Conservation (phyloP, 2,888 invertebrate genomes). For the Octonoba sinensis region DNA sequence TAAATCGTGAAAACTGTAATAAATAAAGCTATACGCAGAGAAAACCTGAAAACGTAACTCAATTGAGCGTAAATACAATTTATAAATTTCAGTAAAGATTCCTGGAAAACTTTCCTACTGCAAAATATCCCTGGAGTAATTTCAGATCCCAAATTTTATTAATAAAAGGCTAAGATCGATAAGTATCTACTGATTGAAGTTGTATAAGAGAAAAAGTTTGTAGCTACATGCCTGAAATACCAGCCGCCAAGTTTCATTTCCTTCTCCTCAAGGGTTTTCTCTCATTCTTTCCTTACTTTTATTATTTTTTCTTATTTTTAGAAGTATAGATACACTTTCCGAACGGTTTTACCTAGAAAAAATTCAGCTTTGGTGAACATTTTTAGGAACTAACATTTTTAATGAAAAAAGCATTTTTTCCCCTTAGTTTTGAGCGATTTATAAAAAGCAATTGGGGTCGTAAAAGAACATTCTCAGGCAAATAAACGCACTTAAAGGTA, state of each 20-base stretch:
- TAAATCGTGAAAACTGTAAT: too few relatives aligned
- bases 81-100: slow-evolving; percentile 16
- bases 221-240: slow-evolving; percentile 36
- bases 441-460: too few relatives aligned
- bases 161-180: slow-evolving; percentile 41
- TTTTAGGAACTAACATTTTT: too few relatives aligned
- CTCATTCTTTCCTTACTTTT: not conserved
- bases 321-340: too few relatives aligned
- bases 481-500: too few relatives aligned
- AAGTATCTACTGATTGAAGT: slow-evolving; percentile 19
- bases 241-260: slow-evolving; percentile 30
- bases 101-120: not conserved
- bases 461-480: too few relatives aligned
- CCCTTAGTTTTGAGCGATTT: too few relatives aligned
- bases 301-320: too few relatives aligned
- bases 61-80: slow-evolving; percentile 22
- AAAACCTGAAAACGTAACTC: not conserved
- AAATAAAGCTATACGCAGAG: not conserved
- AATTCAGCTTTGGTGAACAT: too few relatives aligned
- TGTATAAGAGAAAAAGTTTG: slow-evolving; percentile 30
- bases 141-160: slow-evolving; percentile 32
- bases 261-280: slow-evolving; percentile 13
- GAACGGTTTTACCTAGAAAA: too few relatives aligned
- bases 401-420: too few relatives aligned
- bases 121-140: slow-evolving; percentile 28